Base-by-base conservation (phyloP, 2,888 invertebrate species). In the Athalia cordata region DNA sequence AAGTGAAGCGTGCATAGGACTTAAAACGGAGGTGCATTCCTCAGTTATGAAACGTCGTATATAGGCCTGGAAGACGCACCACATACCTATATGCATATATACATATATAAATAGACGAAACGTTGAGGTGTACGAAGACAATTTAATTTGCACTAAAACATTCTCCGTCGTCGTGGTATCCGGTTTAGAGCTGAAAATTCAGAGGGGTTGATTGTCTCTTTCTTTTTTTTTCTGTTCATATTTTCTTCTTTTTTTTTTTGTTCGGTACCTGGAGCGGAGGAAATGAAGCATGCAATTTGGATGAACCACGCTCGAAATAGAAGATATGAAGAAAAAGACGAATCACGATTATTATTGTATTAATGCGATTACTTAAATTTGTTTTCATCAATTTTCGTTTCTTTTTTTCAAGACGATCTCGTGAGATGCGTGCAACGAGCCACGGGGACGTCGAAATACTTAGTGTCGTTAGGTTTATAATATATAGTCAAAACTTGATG, bases 71-170 rank as follows among this genome's bases (percentile, higher is more conserved):
- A n/a, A 55, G n/a, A n/a, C 55, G 55, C n/a, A 29, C 29, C 29
- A 29, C 29, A 29, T 29, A 29, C 68, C 68, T 52, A 11, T 29
- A 11, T 29, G 29, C 15, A 29, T 49, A 64, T 59, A 59, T n/a
- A 3, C 8, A 11, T 29, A 11, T 52, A 9, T 52, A 55, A 7
- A 64, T 59, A 43, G 52, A 68, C 52, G 50, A 75, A 72, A 61
- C 72, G 67, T 29, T 29, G 29, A 29, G 29, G 29, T 29, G 29
- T 2, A 5, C 77, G 78, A 78, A 74, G 78, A 80, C 77, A 81
- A 79, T 82, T 82, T 79, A 82, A 82, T 83, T 83, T 82, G 80
- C 81, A 78, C 80, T 79, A 68, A 82, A 82, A 80, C 79, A 81
- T 83, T 82, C 80, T 79, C 29, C 55, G 55, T n/a, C 47, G 45